Conservation (phyloP, 2,797 vertebrate species). For the Molossus alvarezi region DNA sequence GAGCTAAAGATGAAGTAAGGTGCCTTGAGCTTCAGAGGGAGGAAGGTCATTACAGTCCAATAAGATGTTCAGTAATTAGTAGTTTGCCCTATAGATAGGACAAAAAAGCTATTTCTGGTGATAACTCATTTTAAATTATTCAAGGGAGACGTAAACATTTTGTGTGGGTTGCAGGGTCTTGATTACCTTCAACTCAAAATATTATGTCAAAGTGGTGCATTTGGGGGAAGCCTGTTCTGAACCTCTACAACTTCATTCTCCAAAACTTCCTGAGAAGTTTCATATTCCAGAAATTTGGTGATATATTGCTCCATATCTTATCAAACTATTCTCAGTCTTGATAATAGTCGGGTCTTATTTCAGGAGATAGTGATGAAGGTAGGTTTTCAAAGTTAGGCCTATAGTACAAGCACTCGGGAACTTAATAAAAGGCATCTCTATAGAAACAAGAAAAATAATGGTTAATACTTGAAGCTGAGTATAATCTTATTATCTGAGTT, state of each 20-base stretch:
- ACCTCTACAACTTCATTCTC: not conserved
- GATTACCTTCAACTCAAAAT: not conserved
- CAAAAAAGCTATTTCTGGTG: not conserved
- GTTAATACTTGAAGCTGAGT: not conserved
- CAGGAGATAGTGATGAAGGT: not conserved
- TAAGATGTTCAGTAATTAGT: not conserved
- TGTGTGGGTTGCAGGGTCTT: not conserved
- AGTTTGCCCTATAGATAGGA: not conserved
- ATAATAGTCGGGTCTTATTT: not conserved
- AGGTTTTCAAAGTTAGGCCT: not conserved
- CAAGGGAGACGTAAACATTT: not conserved
- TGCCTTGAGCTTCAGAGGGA: not conserved
- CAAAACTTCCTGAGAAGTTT: not conserved
- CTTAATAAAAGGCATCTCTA: not conserved
- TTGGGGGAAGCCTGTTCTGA: not conserved
- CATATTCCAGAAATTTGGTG: not conserved
- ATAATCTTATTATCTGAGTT: not conserved
- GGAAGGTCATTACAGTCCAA: not conserved
- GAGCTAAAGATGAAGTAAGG: not conserved
- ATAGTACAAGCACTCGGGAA: not conserved
- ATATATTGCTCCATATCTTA: not conserved
- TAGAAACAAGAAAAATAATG: not conserved
- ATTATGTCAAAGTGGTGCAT: not conserved
- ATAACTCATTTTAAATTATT: not conserved
- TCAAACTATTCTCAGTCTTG: not conserved